A percentile compares a stretch with the other conserved stretches of the same genome.
These are phyloP conservation scores for Notarius lentiginosus DNA, from an alignment of 2,113 vertebrate genomes.

Conservation along the genomic window DNA sequence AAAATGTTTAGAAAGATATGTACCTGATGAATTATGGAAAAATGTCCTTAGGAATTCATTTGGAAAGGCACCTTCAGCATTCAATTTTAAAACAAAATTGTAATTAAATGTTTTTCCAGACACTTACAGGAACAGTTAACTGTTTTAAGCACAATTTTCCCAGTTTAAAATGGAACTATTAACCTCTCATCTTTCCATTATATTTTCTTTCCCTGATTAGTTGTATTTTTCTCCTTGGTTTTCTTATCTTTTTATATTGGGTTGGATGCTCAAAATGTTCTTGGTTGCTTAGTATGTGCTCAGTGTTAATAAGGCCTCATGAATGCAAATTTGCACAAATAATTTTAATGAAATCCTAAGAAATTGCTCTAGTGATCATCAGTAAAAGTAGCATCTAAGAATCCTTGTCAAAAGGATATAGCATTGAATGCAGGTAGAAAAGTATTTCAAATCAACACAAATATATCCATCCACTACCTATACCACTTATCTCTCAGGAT, in stretches of 20 bases:
- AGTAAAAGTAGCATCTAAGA: not conserved
- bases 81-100: not conserved
- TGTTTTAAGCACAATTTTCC: not conserved
- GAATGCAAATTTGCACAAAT: not conserved
- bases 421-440: not conserved
- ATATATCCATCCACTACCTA: too few relatives aligned
- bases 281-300: not conserved
- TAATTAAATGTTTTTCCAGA: not conserved
- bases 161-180: not conserved
- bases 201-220: not conserved
- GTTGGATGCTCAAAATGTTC: not conserved
- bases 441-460: not conserved
- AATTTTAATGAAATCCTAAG: not conserved
- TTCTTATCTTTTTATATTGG: conserved; percentile 21
- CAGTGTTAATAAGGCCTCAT: not conserved
- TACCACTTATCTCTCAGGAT: too few relatives aligned
- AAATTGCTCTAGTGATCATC: not conserved
- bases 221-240: not conserved
- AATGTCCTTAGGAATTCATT: not conserved
- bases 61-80: not conserved
- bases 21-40: conserved; percentile 20
- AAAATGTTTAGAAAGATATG: conserved; percentile 15
- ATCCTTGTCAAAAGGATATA: not conserved
- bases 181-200: not conserved
- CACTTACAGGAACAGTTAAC: not conserved